Evolutionary conservation across 2,797 vertebrate species (phyloP), one percentile per base, ranked within the genome.

Genomic region (Numenius phaeopus): DNA sequence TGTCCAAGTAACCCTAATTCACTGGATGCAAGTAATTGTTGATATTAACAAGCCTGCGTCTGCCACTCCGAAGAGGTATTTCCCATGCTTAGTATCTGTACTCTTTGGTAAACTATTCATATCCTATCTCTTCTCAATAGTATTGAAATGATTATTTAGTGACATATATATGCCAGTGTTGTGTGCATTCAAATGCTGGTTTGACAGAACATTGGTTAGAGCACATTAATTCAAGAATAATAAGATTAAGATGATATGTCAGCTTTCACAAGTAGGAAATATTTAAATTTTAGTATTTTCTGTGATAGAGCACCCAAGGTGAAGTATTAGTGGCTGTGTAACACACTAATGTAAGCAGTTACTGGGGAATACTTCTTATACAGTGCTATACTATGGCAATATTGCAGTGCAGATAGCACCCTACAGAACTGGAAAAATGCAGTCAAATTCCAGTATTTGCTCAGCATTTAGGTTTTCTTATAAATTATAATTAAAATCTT

Each of bases 231-330:
- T 90, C 81, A 85, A 87, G 42, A 20, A 52, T 32, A 79, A 59
- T 77, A 94, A 90, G 32, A 22, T 22, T 46, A 80, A 91, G 76
- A 81, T 79, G 88, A 71, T 93, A 83, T 59, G n/a, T 83, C 71
- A 90, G 52, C 70, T 96, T 92, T 94, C 86, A 54, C 70, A 93
- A 87, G 75, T 42, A 96, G 66, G 71, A 98, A 97, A 90, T 47
- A 93, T 30, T 95, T 97, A 93, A 75, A 89, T 87, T 95, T 96
- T 80, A 94, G 58, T 90, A 76, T 97, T 97, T 93, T 87, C 57
- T 90, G 67, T 93, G 81, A 87, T 65, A 88, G 54, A 47, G 29
- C 62, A 93, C 64, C 59, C 89, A 84, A 50, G 52, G 39, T 94
- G 90, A 90, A 37, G 27, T 65, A 57, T 89, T 94, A 95, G 83